phyloP scores from a whole-genome alignment of 2,113 vertebrate genomes.

The Delphinus delphis region DNA sequence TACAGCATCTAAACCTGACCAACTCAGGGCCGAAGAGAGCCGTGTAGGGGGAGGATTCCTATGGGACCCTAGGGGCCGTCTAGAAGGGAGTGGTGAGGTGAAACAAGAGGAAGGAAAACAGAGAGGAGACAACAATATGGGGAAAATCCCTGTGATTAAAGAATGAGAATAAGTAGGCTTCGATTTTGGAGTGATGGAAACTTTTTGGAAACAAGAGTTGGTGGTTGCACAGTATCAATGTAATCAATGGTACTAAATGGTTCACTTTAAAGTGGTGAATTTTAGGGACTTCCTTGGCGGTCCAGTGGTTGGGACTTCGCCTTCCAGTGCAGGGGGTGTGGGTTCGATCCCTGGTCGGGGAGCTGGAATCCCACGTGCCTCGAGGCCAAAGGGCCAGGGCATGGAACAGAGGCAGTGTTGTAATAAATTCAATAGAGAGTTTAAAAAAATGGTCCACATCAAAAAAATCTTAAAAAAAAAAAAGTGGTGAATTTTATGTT shows the following conservation, averaged over 20 bases:
- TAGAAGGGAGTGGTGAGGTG: background rate
- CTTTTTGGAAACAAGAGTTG: background rate
- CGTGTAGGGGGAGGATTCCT: rapidly evolving
- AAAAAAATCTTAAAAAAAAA: too few relatives aligned
- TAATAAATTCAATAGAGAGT: too few relatives aligned
- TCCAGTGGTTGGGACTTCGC: too few relatives aligned
- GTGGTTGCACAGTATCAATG: background rate
- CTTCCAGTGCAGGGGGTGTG: too few relatives aligned
- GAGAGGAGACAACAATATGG: background rate
- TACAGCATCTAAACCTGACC: background rate
- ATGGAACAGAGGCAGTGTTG: too few relatives aligned
- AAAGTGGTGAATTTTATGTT: background rate
- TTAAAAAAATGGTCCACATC: too few relatives aligned
- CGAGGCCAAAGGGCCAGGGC: too few relatives aligned
- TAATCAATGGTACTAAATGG: background rate
- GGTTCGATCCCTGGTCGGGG: too few relatives aligned
- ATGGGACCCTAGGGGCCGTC: background rate
- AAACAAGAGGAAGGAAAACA: background rate
- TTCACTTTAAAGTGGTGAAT: background rate
- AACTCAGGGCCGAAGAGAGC: background rate
- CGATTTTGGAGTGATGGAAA: background rate
- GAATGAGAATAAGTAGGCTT: background rate
- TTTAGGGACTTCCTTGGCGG: background rate
- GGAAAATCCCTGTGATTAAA: background rate
- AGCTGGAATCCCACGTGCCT: too few relatives aligned